Conservation (phyloP, 2,113 vertebrate species). For the Melanostigma gelatinosum region DNA sequence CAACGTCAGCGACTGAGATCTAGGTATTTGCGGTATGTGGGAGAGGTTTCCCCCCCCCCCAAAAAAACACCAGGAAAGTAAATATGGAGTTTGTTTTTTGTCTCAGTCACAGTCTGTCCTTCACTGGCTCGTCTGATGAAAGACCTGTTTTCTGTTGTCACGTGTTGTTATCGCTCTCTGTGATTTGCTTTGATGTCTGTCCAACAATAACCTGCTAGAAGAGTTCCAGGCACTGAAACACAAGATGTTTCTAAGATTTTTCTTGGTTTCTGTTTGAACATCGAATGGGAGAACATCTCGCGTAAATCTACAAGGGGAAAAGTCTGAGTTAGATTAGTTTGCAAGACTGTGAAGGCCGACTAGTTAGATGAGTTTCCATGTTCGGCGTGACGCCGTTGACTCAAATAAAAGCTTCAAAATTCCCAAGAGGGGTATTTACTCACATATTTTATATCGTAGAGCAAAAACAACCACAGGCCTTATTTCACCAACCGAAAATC, state of each 20-base stretch:
- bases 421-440: no score
- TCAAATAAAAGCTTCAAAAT: no score
- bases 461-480: no score
- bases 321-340: no score
- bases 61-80: neutral
- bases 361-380: no score
- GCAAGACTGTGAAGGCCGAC: no score
- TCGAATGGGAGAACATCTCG: no score
- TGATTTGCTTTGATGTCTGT: slow-evolving; percentile 15
- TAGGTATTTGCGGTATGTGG: neutral
- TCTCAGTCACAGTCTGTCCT: neutral
- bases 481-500: no score
- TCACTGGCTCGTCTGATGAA: slow-evolving; percentile 15
- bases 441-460: no score
- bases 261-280: neutral
- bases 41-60: neutral
- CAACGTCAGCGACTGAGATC: neutral
- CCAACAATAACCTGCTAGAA: slow-evolving; percentile 28
- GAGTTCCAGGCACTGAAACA: neutral
- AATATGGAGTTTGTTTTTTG: slow-evolving; percentile 2
- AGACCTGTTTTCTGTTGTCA: slow-evolving; percentile 1
- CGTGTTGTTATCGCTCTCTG: slow-evolving; percentile 16
- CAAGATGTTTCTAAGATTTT: neutral
- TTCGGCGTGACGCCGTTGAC: no score
- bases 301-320: no score